phyloP scores from a whole-genome alignment of 2,797 vertebrate genomes.

The Platalea minor region DNA sequence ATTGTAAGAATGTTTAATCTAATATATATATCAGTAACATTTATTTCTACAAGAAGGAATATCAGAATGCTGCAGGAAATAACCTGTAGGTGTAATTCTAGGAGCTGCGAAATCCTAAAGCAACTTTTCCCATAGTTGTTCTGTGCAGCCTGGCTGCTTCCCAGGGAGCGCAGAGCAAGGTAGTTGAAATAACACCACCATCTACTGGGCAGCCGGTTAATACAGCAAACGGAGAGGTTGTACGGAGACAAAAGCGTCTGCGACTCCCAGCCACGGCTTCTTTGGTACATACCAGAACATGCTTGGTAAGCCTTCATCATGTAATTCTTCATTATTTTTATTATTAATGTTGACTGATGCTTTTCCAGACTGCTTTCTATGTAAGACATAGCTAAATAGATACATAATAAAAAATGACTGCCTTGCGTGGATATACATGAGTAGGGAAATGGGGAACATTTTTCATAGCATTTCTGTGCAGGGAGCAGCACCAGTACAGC shows the following conservation, averaged over 20 bases:
- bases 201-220: constrained; percentile 70
- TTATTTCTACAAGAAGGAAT: background rate
- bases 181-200: constrained; percentile 77
- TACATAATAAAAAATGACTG: background rate
- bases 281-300: background rate
- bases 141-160: background rate
- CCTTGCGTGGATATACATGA: background rate
- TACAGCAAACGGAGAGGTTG: background rate
- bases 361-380: background rate
- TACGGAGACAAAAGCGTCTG: accelerated
- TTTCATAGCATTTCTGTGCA: background rate
- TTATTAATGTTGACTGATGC: background rate
- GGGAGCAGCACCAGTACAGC: background rate
- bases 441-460: background rate
- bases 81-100: background rate
- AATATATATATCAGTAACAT: background rate
- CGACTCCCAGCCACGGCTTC: background rate
- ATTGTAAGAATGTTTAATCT: background rate
- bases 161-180: background rate
- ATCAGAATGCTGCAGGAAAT: background rate
- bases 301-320: background rate
- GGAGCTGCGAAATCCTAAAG: background rate
- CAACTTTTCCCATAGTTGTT: background rate
- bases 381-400: background rate
- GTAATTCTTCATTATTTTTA: background rate